These are phyloP conservation scores for Melanostoma mellinum DNA, from an alignment of 2,888 invertebrate species.

Conservation along the genomic window DNA sequence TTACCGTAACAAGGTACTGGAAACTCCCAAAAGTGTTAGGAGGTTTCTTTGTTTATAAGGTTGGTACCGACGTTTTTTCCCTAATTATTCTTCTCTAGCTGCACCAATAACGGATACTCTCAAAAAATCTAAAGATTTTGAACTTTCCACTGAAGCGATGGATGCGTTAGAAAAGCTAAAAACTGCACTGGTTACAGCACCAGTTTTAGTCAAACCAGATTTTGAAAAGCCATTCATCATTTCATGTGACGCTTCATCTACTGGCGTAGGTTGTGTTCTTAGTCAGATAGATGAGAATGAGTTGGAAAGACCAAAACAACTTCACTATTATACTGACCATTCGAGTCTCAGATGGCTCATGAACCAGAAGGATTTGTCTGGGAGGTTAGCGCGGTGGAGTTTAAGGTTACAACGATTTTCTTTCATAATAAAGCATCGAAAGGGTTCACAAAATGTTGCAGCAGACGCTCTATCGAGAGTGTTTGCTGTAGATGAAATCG, in stretches of 20 bases:
- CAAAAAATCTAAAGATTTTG: conserved; percentile 3
- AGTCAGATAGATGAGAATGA: conserved; percentile 11
- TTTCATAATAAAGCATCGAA: no score
- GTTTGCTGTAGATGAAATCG: background rate
- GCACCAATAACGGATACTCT: conserved; percentile 3
- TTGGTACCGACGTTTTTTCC: conserved; percentile 29
- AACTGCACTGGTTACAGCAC: background rate
- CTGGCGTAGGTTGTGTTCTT: conserved; percentile 28
- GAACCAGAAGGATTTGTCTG: no score
- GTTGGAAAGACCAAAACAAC: conserved; percentile 8
- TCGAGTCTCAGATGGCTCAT: conserved; percentile 34
- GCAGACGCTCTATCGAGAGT: no score
- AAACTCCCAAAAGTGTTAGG: conserved; percentile 3
- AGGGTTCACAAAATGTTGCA: no score
- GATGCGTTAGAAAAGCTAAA: conserved; percentile 1
- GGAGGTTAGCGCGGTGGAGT: no score
- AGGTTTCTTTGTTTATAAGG: conserved; percentile 25
- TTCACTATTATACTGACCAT: conserved; percentile 24
- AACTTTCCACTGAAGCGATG: background rate
- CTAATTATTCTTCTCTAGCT: conserved; percentile 2
- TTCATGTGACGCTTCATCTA: background rate
- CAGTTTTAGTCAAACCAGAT: conserved; percentile 5
- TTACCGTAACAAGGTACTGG: no score
- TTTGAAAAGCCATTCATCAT: conserved; percentile 16
- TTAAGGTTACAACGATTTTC: no score